These are phyloP conservation scores for Autographa gamma DNA, from an alignment of 2,888 invertebrate species.

Conservation along the genomic window DNA sequence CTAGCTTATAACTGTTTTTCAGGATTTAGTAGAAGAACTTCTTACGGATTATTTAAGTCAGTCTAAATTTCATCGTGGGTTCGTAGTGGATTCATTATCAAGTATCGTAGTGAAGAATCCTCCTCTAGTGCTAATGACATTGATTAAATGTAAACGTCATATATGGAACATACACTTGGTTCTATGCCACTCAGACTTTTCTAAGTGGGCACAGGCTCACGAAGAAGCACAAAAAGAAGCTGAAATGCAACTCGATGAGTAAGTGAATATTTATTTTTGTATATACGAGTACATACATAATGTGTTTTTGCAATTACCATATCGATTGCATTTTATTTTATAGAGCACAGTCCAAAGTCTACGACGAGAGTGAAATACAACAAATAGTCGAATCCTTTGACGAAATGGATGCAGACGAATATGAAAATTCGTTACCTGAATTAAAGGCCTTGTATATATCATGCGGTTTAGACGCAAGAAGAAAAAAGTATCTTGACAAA, in stretches of 20 bases:
- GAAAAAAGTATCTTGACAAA: constrained; percentile 69
- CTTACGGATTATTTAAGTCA: constrained; percentile 73
- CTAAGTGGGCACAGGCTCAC: constrained; percentile 76
- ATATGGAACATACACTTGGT: constrained; percentile 79
- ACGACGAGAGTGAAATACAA: constrained; percentile 76
- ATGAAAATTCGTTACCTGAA: constrained; percentile 72
- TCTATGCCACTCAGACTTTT: constrained; percentile 80
- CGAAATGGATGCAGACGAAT: constrained; percentile 79
- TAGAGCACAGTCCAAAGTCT: constrained; percentile 71
- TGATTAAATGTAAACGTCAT: constrained; percentile 76
- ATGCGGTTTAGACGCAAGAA: constrained; percentile 76
- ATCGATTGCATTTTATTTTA: background rate
- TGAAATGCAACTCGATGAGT: constrained; percentile 57
- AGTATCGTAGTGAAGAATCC: constrained; percentile 78
- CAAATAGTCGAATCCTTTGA: constrained; percentile 72
- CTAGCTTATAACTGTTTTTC: constrained; percentile 29
- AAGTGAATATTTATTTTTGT: constrained; percentile 10
- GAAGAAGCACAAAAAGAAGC: constrained; percentile 76
- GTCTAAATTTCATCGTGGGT: constrained; percentile 75
- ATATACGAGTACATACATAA: background rate
- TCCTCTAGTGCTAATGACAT: constrained; percentile 70
- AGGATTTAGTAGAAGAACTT: constrained; percentile 80
- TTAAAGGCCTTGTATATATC: constrained; percentile 75
- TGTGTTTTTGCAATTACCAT: no score
- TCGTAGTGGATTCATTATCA: constrained; percentile 79